phyloP scores from a whole-genome alignment of 2,797 vertebrate genomes.

The Xiphophorus birchmanni region DNA sequence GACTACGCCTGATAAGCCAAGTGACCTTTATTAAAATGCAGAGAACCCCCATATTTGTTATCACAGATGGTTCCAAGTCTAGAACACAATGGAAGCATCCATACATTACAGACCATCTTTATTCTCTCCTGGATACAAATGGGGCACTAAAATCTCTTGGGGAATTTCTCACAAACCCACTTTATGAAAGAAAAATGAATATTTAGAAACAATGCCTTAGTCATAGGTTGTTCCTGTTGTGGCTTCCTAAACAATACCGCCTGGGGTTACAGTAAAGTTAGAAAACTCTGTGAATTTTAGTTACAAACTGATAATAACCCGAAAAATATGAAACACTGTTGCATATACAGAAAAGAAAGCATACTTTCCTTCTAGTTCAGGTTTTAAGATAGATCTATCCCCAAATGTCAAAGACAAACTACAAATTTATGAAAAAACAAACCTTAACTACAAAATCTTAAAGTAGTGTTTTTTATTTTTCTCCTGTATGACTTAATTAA shows the following conservation, averaged over 20 bases:
- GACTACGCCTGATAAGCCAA: conserved; percentile 77
- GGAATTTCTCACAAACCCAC: conserved; percentile 42
- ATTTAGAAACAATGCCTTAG: conserved; percentile 28
- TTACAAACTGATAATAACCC: not conserved
- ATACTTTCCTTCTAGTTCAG: not conserved
- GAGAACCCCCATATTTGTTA: conserved; percentile 63
- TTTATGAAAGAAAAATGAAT: conserved; percentile 34
- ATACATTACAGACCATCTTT: conserved; percentile 58
- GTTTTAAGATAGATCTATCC: not conserved
- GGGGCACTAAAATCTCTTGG: conserved; percentile 35
- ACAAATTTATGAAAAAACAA: not conserved
- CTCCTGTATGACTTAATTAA: not conserved
- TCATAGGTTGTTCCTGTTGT: conserved; percentile 20
- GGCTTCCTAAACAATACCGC: conserved; percentile 20
- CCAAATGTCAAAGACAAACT: not conserved
- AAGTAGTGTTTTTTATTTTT: not conserved
- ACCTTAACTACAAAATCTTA: not conserved
- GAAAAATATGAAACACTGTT: not conserved
- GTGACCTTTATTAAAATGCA: conserved; percentile 83
- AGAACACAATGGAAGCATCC: conserved; percentile 52
- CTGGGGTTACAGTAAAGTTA: conserved; percentile 9
- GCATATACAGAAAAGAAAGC: not conserved
- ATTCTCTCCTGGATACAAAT: conserved; percentile 43
- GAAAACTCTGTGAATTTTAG: not conserved
- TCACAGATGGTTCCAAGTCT: conserved; percentile 58